Percentiles rank a stretch among this genome's conserved stretches.
Evolutionary conservation across 2,113 vertebrate genomes (phyloP).

Genomic region (Paratilapia polleni): DNA sequence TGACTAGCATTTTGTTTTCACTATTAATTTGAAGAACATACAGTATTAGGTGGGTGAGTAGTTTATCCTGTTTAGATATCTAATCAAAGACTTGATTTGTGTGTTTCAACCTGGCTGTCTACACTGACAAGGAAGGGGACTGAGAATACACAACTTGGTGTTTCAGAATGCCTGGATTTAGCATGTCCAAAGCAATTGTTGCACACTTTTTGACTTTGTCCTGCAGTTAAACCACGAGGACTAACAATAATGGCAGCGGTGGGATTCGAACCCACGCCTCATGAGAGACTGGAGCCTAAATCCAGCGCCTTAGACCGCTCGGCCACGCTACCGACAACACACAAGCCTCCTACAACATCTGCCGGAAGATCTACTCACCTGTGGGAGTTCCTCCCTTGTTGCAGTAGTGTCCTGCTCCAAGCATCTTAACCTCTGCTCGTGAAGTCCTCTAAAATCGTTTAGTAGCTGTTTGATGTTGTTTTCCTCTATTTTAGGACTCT

Average conservation of each 20-base stretch:
- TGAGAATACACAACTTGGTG: too few species aligned
- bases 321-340: slow-evolving; percentile 84
- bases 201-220: too few species aligned
- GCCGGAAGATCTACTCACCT: slow-evolving; percentile 38
- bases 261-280: slow-evolving; percentile 85
- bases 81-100: not conserved
- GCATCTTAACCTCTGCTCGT: slow-evolving; percentile 57
- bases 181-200: too few species aligned
- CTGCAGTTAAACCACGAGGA: not conserved
- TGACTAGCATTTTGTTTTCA: not conserved
- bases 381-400: slow-evolving; percentile 21
- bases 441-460: slow-evolving; percentile 55
- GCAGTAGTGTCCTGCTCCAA: slow-evolving; percentile 25
- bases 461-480: slow-evolving; percentile 59
- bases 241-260: slow-evolving; percentile 76
- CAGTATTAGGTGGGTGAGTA: not conserved
- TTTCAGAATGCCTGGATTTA: too few species aligned
- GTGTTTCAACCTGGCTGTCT: not conserved
- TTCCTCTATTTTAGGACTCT: not conserved
- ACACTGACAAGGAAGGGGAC: too few species aligned
- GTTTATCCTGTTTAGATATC: not conserved
- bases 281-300: slow-evolving; percentile 87
- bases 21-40: not conserved
- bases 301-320: slow-evolving; percentile 93
- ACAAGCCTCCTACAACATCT: fast-evolving